Percentiles rank a stretch among this genome's conserved stretches.
phyloP scores from a whole-genome alignment of 2,888 invertebrate species.

The Clusia tigrina region DNA sequence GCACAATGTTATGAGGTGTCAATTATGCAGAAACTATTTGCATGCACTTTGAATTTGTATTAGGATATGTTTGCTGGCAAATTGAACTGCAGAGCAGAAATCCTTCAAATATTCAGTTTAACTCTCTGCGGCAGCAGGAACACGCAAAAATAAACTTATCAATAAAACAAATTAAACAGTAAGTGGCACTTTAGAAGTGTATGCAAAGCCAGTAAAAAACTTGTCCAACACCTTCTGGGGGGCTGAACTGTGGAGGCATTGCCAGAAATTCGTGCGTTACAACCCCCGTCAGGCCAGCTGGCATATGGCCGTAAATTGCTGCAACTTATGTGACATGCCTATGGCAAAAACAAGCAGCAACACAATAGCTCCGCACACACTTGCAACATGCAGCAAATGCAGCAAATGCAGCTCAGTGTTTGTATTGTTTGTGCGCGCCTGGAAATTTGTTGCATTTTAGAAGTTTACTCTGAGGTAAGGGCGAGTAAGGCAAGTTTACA shows the following conservation, averaged over 20 bases:
- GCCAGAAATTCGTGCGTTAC: neutral
- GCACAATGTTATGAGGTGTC: too few relatives aligned
- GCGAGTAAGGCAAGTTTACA: neutral
- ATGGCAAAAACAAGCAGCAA: neutral
- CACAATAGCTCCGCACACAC: neutral
- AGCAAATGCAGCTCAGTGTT: neutral
- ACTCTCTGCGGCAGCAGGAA: too few relatives aligned
- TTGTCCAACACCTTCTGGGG: neutral
- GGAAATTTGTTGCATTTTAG: neutral
- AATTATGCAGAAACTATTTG: too few relatives aligned
- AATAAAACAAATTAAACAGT: too few relatives aligned
- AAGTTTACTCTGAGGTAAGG: neutral
- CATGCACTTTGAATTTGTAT: too few relatives aligned
- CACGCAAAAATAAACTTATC: too few relatives aligned
- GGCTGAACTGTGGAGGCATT: neutral
- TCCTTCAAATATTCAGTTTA: too few relatives aligned
- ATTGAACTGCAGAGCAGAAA: too few relatives aligned
- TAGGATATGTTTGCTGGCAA: too few relatives aligned
- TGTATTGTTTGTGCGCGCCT: neutral
- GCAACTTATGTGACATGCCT: neutral
- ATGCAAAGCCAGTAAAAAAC: too few relatives aligned
- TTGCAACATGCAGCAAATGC: neutral
- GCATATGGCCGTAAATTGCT: slow-evolving; percentile 1
- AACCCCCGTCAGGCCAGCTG: too few relatives aligned
- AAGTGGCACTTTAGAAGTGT: too few relatives aligned